Conservation (phyloP, 2,888 invertebrate species). For the Macaria liturata region DNA sequence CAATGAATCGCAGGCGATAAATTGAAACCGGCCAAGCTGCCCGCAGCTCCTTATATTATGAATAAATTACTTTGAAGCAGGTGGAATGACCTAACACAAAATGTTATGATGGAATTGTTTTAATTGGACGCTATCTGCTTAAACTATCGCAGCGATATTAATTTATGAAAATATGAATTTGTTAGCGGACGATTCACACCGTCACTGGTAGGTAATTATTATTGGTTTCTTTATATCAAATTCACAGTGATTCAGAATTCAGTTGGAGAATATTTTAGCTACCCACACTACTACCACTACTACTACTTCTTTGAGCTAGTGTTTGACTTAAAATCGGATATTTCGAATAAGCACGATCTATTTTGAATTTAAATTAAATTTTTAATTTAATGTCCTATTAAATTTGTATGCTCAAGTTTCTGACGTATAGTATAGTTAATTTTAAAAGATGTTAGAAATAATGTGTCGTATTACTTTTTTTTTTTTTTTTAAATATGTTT, state of each 20-base stretch:
- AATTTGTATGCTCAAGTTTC: no score
- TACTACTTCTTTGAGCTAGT: no score
- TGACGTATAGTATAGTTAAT: no score
- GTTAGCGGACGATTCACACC: slow-evolving; percentile 68
- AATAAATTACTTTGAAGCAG: slow-evolving; percentile 79
- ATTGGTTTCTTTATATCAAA: slow-evolving; percentile 7
- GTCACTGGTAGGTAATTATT: slow-evolving; percentile 62
- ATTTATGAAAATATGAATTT: slow-evolving; percentile 74
- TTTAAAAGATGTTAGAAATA: no score
- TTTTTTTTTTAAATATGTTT: no score
- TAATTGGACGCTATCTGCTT: slow-evolving; percentile 79
- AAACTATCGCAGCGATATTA: slow-evolving; percentile 69
- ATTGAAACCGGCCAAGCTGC: slow-evolving; percentile 43
- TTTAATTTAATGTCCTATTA: no score
- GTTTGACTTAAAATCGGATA: no score
- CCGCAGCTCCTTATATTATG: slow-evolving; percentile 63
- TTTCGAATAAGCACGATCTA: no score
- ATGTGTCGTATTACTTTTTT: no score
- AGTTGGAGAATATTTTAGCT: no score
- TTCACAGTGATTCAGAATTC: background rate
- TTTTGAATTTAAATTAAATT: no score
- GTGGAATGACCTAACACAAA: slow-evolving; percentile 83
- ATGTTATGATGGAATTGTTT: slow-evolving; percentile 83
- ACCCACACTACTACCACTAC: no score
- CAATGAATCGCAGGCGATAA: slow-evolving; percentile 34